These are phyloP conservation scores for Acridotheres tristis DNA, from an alignment of 2,797 vertebrate genomes.

Conservation along the genomic window DNA sequence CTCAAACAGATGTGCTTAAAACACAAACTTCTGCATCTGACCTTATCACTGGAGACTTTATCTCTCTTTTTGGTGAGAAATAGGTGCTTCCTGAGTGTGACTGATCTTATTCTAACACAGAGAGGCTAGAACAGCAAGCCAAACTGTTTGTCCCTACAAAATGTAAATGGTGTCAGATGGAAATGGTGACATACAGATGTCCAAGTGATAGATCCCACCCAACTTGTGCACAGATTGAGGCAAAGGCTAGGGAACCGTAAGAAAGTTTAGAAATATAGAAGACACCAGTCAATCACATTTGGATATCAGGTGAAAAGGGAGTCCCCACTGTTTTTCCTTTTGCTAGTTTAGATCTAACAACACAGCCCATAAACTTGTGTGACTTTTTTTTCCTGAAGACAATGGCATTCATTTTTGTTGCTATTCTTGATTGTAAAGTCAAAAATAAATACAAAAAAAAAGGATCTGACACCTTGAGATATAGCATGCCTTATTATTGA, in stretches of 20 bases:
- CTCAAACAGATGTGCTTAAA: slow-evolving; percentile 27
- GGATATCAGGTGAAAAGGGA: neutral
- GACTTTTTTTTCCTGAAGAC: neutral
- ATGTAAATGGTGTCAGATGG: neutral
- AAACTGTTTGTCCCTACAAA: neutral
- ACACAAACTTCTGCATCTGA: neutral
- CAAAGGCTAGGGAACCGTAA: neutral
- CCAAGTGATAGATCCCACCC: neutral
- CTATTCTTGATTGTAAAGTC: neutral
- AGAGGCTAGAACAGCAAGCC: neutral
- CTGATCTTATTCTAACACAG: neutral
- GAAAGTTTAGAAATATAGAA: neutral
- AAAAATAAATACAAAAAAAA: neutral
- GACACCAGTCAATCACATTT: neutral
- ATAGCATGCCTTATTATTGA: neutral
- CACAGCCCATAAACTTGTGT: neutral
- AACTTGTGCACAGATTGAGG: neutral
- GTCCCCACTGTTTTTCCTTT: neutral
- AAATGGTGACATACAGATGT: neutral
- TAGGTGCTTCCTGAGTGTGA: slow-evolving; percentile 3
- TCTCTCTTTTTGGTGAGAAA: neutral
- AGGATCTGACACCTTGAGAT: neutral
- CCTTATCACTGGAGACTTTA: neutral
- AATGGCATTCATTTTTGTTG: neutral
- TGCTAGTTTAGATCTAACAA: neutral